phyloP scores from a whole-genome alignment of 2,888 invertebrate genomes.

The Junonia oenone region DNA sequence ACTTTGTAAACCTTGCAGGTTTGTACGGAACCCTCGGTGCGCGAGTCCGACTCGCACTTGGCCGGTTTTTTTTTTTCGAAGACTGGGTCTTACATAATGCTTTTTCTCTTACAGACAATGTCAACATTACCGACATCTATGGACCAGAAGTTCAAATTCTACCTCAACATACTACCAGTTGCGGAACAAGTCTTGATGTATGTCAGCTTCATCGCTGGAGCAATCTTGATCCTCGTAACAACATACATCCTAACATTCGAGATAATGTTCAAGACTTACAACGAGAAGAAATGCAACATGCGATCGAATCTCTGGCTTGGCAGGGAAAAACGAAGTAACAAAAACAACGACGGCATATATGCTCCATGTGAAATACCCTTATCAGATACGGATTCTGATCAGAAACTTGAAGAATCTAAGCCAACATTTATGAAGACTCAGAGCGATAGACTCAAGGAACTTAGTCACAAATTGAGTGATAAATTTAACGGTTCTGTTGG shows the following conservation, averaged over 20 bases:
- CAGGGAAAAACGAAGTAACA: conserved; percentile 30
- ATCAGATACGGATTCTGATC: conserved; percentile 48
- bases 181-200: conserved; percentile 80
- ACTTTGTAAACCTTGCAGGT: too few species aligned
- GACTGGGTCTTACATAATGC: too few species aligned
- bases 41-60: too few species aligned
- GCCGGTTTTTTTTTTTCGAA: too few species aligned
- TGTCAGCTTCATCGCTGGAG: conserved; percentile 68
- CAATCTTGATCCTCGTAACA: conserved; percentile 73
- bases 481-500: conserved; percentile 47
- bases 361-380: conserved; percentile 63
- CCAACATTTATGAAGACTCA: conserved; percentile 41
- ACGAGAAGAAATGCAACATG: conserved; percentile 35
- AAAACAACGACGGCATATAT: conserved; percentile 46
- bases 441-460: conserved; percentile 50
- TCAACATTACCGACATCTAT: conserved; percentile 81
- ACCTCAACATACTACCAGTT: conserved; percentile 85
- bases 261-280: conserved; percentile 60
- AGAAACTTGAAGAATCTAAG: conserved; percentile 38
- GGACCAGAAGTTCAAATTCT: conserved; percentile 83
- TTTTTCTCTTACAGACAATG: conserved; percentile 89
- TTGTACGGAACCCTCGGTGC: too few species aligned
- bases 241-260: conserved; percentile 65
- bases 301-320: conserved; percentile 42
- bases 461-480: conserved; percentile 50